phyloP scores from a whole-genome alignment of 1,140 invertebrate species.

The Danaus melanippus region DNA sequence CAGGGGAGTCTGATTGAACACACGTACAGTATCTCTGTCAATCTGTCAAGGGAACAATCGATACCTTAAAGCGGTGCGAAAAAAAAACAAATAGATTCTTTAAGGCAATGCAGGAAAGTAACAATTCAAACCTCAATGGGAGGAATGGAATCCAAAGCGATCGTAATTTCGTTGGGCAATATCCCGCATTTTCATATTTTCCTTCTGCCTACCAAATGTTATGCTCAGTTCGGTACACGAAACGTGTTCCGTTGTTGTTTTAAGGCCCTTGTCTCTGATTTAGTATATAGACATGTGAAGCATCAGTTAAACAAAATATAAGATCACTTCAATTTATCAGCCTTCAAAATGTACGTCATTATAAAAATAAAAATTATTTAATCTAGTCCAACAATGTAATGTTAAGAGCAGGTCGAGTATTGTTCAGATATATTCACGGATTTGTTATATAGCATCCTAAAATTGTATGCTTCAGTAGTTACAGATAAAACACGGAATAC shows the following conservation, averaged over 20 bases:
- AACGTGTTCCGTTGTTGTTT: slow-evolving; percentile 64
- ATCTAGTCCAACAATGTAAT: no score
- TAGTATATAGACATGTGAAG: slow-evolving; percentile 48
- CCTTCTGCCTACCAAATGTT: slow-evolving; percentile 59
- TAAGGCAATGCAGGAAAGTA: slow-evolving; percentile 62
- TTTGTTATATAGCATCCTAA: slow-evolving; percentile 8
- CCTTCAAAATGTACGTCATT: no score
- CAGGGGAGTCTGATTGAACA: slow-evolving; percentile 11
- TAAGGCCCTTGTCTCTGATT: slow-evolving; percentile 47
- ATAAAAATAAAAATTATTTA: no score
- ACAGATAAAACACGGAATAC: slow-evolving; percentile 11
- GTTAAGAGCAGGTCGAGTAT: no score
- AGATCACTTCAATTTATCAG: slow-evolving; percentile 9
- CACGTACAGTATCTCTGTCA: slow-evolving; percentile 16
- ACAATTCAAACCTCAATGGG: slow-evolving; percentile 66
- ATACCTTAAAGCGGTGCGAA: slow-evolving; percentile 22
- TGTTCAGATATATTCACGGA: no score
- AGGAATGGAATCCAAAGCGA: slow-evolving; percentile 66
- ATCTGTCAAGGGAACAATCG: slow-evolving; percentile 29
- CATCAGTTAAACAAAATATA: slow-evolving; percentile 48
- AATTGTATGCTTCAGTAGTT: slow-evolving; percentile 16
- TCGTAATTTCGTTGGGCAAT: slow-evolving; percentile 69
- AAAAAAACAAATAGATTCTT: slow-evolving; percentile 64
- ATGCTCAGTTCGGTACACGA: slow-evolving; percentile 49
- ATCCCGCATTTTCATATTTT: slow-evolving; percentile 69